Base-by-base conservation (phyloP, 2,113 vertebrate genomes). In the Verasper variegatus region DNA sequence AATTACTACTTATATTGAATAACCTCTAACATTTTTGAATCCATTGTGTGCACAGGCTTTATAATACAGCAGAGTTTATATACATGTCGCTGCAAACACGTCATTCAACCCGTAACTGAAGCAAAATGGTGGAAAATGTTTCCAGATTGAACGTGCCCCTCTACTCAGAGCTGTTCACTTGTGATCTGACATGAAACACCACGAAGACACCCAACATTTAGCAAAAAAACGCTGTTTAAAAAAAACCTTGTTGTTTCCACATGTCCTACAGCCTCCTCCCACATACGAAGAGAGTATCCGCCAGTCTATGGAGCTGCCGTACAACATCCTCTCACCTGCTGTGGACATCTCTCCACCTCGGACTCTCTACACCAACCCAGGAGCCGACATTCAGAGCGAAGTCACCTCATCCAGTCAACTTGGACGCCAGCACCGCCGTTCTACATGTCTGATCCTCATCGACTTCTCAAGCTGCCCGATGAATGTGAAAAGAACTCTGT, bases 261-360 rank as follows among this genome's bases (percentile, higher is more conserved):
- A 47, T 68, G 66, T 40, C 42, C 14, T 4, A 20, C 78, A 95
- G 94, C 83, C 88, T 54, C 94, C 94, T n/a, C 94, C 94, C 3
- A 89, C 94, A 5, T 95, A 95, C 5, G 94, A 95, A 56, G 93
- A 95, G 67, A 94, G 87, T 24, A 55, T 94, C 55, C 88, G 86
- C 1, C 91, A 92, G 26, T 92, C 92, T 1, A 37, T 91, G 68
- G 94, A 89, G 55, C 60, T 92, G 58, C 89, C 89, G 0, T 89
- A 80, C 55, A 40, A 80, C 81, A 61, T 86, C 74, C 71, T 90
- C 26, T 55, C 86, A 5, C 37, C 90, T 1, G 5, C 18, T 64
- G 40, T 68, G 57, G 86, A 87, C 31, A 0, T 59, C 42, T 55
- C 80, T 7, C 24, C 64, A 15, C 74, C 84, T 62, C 77, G 49